Evolutionary conservation across 2,113 vertebrate species (phyloP).

Genomic region (Macroglossus sobrinus): DNA sequence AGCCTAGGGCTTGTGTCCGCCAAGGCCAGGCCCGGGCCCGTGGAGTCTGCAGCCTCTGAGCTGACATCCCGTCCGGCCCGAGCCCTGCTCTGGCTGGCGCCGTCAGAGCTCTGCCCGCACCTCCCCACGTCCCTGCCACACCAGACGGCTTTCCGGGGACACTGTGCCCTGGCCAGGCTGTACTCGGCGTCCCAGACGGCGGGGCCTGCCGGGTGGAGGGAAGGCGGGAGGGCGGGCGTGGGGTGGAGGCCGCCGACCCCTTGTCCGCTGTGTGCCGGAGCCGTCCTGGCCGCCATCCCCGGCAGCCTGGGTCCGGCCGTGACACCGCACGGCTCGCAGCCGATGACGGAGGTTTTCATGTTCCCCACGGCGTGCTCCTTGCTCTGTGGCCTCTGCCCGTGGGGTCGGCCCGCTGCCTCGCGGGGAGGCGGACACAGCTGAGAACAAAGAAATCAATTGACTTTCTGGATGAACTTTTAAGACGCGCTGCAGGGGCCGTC

Average conservation of each 20-base stretch:
- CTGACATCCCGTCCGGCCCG: fast-evolving
- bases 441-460: constrained; percentile 51
- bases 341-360: background rate
- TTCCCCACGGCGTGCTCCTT: background rate
- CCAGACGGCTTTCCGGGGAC: too few species aligned
- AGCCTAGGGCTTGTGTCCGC: background rate
- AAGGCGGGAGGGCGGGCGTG: too few species aligned
- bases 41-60: background rate
- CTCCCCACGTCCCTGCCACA: too few species aligned
- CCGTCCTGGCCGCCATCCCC: fast-evolving
- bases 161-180: background rate
- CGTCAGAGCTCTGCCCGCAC: fast-evolving
- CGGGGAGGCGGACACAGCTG: background rate
- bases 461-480: constrained; percentile 21
- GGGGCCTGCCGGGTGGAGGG: background rate
- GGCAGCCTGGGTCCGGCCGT: background rate
- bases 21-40: background rate
- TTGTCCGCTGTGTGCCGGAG: background rate
- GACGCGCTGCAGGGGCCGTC: background rate
- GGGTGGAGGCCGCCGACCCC: too few species aligned
- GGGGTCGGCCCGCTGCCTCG: background rate
- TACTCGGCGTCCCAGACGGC: fast-evolving
- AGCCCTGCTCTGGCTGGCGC: too few species aligned
- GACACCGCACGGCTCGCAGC: background rate
- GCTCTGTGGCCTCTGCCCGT: background rate